Evolutionary conservation across 30 jellyfish, hydroid and myxozoan species (phyloP).

Genomic region (Aurelia aurita): DNA sequence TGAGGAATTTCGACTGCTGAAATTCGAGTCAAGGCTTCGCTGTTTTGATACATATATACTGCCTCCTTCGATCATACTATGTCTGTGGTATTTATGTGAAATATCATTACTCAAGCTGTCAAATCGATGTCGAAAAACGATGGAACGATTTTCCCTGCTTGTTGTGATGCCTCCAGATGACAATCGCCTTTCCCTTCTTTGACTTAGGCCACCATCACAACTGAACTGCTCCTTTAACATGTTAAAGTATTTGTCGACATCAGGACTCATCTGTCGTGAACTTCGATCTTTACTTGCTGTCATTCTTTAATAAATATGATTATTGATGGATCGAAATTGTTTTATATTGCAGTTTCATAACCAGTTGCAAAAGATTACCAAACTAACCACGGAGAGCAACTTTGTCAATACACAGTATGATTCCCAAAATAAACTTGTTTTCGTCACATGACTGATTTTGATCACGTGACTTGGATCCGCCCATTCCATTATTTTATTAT

Average conservation of each 20-base stretch:
- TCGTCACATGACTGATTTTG: constrained; percentile 46
- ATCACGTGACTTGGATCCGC: constrained; percentile 40
- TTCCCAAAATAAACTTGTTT: constrained; percentile 56
- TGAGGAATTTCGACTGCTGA: constrained; percentile 26
- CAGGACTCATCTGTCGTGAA: constrained; percentile 71
- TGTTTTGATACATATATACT: constrained; percentile 44
- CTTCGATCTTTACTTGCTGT: constrained; percentile 68
- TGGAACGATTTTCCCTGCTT: constrained; percentile 45
- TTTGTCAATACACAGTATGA: neutral
- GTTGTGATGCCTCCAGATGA: constrained; percentile 42
- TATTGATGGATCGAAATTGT: neutral
- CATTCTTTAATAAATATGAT: constrained; percentile 25
- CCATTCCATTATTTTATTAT: too few species aligned
- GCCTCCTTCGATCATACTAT: constrained; percentile 74
- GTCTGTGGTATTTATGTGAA: constrained; percentile 74
- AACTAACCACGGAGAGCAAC: constrained; percentile 1
- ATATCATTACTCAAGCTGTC: constrained; percentile 65
- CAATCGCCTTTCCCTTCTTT: constrained; percentile 15
- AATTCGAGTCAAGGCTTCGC: constrained; percentile 51
- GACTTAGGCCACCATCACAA: constrained; percentile 48
- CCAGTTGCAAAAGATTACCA: constrained; percentile 29
- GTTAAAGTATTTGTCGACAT: constrained; percentile 68
- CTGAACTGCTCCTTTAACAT: constrained; percentile 69
- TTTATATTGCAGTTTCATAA: constrained; percentile 38
- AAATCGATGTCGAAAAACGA: constrained; percentile 51